Percentiles rank a stretch among this genome's conserved stretches.
These are phyloP conservation scores for Chrysopilus asiliformis DNA, from an alignment of 2,888 invertebrate species.

Conservation along the genomic window DNA sequence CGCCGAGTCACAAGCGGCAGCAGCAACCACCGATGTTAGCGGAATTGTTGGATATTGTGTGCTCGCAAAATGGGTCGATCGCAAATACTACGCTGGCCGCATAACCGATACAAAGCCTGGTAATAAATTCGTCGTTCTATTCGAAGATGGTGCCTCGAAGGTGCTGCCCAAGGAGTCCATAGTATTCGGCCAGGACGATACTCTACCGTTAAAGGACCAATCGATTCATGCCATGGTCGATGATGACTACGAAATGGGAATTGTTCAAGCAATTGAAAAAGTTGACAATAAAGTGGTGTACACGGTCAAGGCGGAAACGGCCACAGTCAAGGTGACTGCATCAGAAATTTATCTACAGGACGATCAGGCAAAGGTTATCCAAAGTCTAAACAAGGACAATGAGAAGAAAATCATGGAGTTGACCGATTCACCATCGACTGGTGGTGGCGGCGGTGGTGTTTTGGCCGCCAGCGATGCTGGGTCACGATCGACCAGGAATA, in stretches of 20 bases:
- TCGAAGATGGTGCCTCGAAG: conserved; percentile 49
- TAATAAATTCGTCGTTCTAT: conserved; percentile 47
- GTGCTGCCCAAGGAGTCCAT: conserved; percentile 46
- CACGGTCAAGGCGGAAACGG: conserved; percentile 24
- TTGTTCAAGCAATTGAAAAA: conserved; percentile 37
- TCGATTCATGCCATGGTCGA: conserved; percentile 42
- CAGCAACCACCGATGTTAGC: conserved; percentile 6
- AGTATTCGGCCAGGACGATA: conserved; percentile 39
- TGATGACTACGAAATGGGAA: conserved; percentile 42
- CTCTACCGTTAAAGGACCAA: conserved; percentile 40
- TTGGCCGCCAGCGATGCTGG: too few relatives aligned
- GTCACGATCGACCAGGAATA: conserved; percentile 15
- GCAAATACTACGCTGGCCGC: conserved; percentile 50
- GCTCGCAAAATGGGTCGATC: conserved; percentile 55
- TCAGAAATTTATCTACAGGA: conserved; percentile 43
- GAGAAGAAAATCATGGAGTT: too few relatives aligned
- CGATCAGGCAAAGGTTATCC: conserved; percentile 43
- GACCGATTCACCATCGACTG: conserved; percentile 5
- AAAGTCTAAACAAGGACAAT: too few relatives aligned
- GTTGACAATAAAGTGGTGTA: conserved; percentile 26
- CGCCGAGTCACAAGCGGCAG: conserved; percentile 4
- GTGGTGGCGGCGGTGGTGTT: too few relatives aligned
- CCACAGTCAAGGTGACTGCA: conserved; percentile 40
- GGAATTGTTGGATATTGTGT: conserved; percentile 31
- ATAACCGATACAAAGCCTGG: conserved; percentile 43